Evolutionary conservation across 2,888 invertebrate genomes (phyloP).

Genomic region (Mantis religiosa): DNA sequence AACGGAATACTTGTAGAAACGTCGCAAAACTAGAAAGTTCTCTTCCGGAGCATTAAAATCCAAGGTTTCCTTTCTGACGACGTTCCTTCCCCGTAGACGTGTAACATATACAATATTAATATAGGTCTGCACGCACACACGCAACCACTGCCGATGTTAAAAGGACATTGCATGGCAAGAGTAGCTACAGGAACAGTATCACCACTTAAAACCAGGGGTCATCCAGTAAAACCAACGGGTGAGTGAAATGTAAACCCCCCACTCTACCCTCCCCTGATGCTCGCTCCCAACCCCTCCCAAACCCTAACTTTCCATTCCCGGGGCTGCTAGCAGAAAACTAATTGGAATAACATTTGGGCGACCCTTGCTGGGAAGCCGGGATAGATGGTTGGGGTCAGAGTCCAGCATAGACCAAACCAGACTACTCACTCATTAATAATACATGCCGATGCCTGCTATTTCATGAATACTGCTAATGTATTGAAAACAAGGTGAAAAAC

Average conservation of each 20-base stretch:
- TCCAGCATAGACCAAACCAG: not conserved
- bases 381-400: not conserved
- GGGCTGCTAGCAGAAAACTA: constrained; percentile 4
- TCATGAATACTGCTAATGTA: constrained; percentile 24
- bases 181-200: not conserved
- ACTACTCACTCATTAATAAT: constrained; percentile 21
- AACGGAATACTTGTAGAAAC: not conserved
- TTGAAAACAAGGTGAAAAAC: constrained; percentile 26
- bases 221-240: not conserved
- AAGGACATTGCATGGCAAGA: not conserved
- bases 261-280: not conserved
- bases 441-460: constrained; percentile 16
- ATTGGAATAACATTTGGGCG: constrained; percentile 16
- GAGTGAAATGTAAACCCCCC: not conserved
- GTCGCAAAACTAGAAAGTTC: not conserved
- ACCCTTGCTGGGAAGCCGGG: constrained; percentile 7
- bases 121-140: not conserved
- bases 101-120: constrained; percentile 8
- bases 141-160: not conserved
- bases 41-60: not conserved
- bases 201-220: not conserved
- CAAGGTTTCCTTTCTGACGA: not conserved
- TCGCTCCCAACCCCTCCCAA: not conserved
- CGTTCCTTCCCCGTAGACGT: not conserved
- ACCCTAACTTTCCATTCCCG: not conserved